These are phyloP conservation scores for Elymnias hypermnestra DNA, from an alignment of 1,140 invertebrate species.

Conservation along the genomic window DNA sequence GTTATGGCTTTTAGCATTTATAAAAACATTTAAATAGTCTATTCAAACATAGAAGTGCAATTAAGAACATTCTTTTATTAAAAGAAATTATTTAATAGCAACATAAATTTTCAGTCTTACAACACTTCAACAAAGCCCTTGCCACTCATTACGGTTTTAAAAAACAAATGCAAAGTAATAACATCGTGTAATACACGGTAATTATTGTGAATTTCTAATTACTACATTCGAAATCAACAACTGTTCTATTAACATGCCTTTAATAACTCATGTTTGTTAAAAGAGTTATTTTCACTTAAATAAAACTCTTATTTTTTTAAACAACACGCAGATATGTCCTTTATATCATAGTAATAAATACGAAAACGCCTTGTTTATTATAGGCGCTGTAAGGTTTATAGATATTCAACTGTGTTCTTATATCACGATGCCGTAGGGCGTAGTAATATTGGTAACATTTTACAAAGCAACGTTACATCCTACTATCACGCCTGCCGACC, in stretches of 20 bases:
- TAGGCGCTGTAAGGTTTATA: conserved; percentile 1
- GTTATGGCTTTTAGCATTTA: not conserved
- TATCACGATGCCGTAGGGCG: conserved; percentile 28
- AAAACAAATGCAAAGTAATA: conserved; percentile 55
- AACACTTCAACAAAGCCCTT: conserved; percentile 11
- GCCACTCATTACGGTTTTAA: conserved; percentile 34
- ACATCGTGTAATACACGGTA: conserved; percentile 44
- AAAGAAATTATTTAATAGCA: conserved; percentile 10
- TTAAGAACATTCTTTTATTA: too few species aligned
- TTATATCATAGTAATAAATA: conserved; percentile 1
- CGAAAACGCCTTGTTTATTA: conserved; percentile 8
- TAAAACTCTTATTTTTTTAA: not conserved
- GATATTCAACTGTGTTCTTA: conserved; percentile 2
- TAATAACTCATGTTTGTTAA: conserved; percentile 32
- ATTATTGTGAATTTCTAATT: conserved; percentile 56
- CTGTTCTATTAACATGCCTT: conserved; percentile 43
- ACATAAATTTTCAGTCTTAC: conserved; percentile 9
- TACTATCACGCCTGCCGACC: conserved; percentile 42
- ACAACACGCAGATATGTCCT: conserved; percentile 6
- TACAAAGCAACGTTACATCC: conserved; percentile 48
- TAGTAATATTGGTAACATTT: conserved; percentile 52
- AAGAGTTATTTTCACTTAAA: conserved; percentile 22
- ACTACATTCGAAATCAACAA: conserved; percentile 57
- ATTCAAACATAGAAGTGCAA: not conserved
- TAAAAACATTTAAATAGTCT: not conserved